phyloP scores from a whole-genome alignment of 2,113 vertebrate species.

The Psilopsiagon aymara region DNA sequence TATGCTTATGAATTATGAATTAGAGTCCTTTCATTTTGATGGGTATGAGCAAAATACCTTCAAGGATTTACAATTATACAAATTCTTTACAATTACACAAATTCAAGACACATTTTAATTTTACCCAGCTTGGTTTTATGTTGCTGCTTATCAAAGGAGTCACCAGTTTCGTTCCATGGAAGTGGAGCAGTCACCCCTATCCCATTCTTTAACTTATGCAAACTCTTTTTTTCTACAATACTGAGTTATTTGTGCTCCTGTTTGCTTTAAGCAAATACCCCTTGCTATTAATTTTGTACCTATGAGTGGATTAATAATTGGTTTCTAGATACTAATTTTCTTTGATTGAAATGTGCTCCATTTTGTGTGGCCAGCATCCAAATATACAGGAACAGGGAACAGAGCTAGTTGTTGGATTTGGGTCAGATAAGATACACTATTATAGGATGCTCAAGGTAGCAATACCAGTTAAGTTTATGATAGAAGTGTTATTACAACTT shows the following conservation, averaged over 20 bases:
- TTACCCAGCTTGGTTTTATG: background rate
- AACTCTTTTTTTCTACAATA: background rate
- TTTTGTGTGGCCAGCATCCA: conserved; percentile 14
- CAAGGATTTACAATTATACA: background rate
- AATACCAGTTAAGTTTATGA: background rate
- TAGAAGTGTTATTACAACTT: background rate
- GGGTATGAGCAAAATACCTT: background rate
- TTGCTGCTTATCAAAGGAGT: background rate
- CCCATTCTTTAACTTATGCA: background rate
- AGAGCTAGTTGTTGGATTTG: conserved; percentile 4
- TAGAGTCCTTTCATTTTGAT: background rate
- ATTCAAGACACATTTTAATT: background rate
- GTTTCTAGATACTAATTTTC: background rate
- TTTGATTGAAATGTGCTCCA: conserved; percentile 17
- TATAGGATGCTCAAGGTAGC: background rate
- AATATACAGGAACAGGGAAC: background rate
- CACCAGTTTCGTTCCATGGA: background rate
- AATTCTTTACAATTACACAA: background rate
- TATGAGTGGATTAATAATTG: background rate
- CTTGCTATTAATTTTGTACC: background rate
- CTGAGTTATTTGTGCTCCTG: background rate
- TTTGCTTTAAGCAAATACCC: background rate
- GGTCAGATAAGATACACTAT: background rate
- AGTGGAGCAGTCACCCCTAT: background rate
- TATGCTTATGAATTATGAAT: conserved; percentile 10